Evolutionary conservation across 2,888 invertebrate genomes (phyloP), one percentile per base, ranked within the genome.

Genomic region (Dione juno): DNA sequence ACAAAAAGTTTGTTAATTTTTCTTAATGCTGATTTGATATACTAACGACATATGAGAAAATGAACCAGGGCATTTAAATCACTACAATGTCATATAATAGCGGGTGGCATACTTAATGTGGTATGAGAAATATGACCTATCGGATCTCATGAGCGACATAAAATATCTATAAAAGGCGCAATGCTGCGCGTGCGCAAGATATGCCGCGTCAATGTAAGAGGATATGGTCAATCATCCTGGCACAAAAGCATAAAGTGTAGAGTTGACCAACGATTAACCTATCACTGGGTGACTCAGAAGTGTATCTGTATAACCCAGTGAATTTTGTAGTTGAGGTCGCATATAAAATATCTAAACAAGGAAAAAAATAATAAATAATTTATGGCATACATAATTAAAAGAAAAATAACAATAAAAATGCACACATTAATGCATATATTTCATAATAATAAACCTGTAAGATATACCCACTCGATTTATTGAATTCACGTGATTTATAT

Each of bases 131-230:
- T 67, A 66, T 69, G 70, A 75, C 67, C 71, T 74, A 66, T 73
- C 57, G 57, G 53, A 72, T 57, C 74, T 57, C 45, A 65, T 50
- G 43, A 50, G n/a, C 52, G 67, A 67, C 65, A 69, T 66, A 66
- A 71, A 73, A 71, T 61, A 66, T 71, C 54, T 53, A 69, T 66
- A 75, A 67, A 71, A 67, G 66, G 67, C 57, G 45, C 67, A 59
- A 69, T 54, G 66, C 67, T 67, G 66, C 58, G 52, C 58, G 57
- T 54, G 61, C 69, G 72, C 63, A 69, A 70, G 75, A 78, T 77
- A 76, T 45, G 78, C 76, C 74, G 74, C 73, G 67, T 74, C 73
- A 37, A 58, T 75, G 74, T 75, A 77, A 79, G 76, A 78, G 75
- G 70, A 70, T 71, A 67, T 74, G 69, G 75, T 66, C 67, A 68